Conservation (phyloP, 92 coral and sea anemone genomes). For the Porites divaricata region DNA sequence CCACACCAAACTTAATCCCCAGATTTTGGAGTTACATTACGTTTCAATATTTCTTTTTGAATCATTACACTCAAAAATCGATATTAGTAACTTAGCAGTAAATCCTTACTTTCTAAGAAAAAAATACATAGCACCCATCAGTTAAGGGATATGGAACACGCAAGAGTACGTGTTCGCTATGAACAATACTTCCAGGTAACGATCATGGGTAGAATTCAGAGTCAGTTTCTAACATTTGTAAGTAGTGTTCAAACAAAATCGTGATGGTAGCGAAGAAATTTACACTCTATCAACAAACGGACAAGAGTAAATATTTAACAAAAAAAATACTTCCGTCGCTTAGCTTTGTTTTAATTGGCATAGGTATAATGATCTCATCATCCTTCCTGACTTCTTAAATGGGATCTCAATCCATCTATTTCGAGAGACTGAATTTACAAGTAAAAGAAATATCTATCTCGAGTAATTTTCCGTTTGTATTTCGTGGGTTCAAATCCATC, state of each 20-base stretch:
- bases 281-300: neutral
- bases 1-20: no score
- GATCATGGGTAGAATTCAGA: neutral
- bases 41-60: no score
- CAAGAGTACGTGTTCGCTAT: neutral
- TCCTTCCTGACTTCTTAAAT: neutral
- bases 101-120: no score
- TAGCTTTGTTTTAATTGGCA: neutral
- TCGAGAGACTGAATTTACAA: no score
- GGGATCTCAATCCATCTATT: neutral
- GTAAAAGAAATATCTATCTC: no score
- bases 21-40: no score
- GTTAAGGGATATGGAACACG: neutral
- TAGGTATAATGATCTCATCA: neutral
- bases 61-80: no score
- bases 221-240: neutral
- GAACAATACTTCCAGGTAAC: neutral
- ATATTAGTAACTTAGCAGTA: no score
- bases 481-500: neutral
- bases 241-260: neutral
- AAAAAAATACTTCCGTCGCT: conserved; percentile 6
- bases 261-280: no score
- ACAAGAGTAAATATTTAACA: neutral
- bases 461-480: neutral
- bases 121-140: no score